These are phyloP conservation scores for Austrofundulus limnaeus DNA, from an alignment of 2,113 vertebrate species.

Conservation along the genomic window DNA sequence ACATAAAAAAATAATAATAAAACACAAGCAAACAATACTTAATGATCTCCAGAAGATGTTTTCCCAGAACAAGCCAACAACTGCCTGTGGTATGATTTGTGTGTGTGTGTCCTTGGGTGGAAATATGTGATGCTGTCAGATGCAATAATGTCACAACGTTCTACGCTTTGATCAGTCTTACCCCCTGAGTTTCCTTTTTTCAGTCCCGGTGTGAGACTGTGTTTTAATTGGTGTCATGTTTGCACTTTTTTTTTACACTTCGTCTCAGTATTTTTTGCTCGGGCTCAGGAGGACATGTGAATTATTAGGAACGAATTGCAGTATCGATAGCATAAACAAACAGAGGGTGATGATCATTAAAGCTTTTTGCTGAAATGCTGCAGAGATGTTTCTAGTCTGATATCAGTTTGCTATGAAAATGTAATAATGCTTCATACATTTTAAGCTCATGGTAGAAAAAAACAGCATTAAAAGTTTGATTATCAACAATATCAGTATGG, in stretches of 20 bases:
- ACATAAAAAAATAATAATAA: background rate
- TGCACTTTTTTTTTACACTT: constrained; percentile 25
- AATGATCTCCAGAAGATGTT: constrained; percentile 33
- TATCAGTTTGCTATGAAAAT: constrained; percentile 33
- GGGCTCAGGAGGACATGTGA: background rate
- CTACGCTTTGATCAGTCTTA: constrained; percentile 46
- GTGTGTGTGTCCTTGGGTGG: constrained; percentile 28
- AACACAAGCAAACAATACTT: constrained; percentile 13
- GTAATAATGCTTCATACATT: constrained; percentile 12
- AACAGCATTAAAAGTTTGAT: no score
- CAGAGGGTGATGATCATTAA: constrained; percentile 41
- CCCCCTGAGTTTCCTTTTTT: constrained; percentile 39
- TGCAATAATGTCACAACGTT: constrained; percentile 48
- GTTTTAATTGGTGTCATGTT: constrained; percentile 28
- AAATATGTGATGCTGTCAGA: constrained; percentile 54
- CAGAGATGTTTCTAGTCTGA: constrained; percentile 27
- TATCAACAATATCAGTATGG: background rate
- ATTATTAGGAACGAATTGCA: constrained; percentile 12
- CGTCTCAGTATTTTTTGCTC: background rate
- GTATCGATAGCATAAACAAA: constrained; percentile 12
- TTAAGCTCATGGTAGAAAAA: background rate
- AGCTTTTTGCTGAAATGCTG: constrained; percentile 26
- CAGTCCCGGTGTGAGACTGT: constrained; percentile 18
- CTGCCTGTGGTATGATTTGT: constrained; percentile 23
- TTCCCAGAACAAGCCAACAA: constrained; percentile 17